phyloP scores from a whole-genome alignment of 2,888 invertebrate species.

The Melanchra persicariae region DNA sequence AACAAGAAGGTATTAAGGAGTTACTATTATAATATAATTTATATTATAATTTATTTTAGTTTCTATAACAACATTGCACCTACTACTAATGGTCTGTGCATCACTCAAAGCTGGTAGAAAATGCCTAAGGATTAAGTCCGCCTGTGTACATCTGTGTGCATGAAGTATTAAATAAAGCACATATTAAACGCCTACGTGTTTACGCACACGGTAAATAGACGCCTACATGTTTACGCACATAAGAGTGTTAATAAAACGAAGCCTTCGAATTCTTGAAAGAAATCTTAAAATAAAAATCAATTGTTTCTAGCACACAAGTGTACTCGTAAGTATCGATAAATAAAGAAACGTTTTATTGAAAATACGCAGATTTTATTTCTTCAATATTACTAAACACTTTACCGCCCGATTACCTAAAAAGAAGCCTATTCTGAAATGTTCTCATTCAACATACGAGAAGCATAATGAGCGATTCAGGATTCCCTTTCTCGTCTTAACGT shows the following conservation, averaged over 20 bases:
- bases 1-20: too few species aligned
- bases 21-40: neutral
- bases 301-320: neutral
- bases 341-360: neutral
- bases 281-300: conserved; percentile 5
- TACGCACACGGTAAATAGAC: too few species aligned
- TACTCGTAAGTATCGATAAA: neutral
- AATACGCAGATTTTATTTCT: conserved; percentile 1
- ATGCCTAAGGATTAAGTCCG: too few species aligned
- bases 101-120: too few species aligned
- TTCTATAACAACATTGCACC: too few species aligned
- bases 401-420: conserved; percentile 26
- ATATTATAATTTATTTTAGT: too few species aligned
- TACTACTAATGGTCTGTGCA: too few species aligned
- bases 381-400: conserved; percentile 34
- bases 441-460: conserved; percentile 57
- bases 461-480: conserved; percentile 68
- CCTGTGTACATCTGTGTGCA: too few species aligned
- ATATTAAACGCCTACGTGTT: too few species aligned
- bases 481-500: conserved; percentile 53
- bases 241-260: neutral
- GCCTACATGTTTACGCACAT: too few species aligned
- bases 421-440: conserved; percentile 54
- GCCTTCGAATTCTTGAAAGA: too few species aligned
- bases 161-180: too few species aligned